Base-by-base conservation (phyloP, 2,797 vertebrate species). In the Anabacerthia variegaticeps region DNA sequence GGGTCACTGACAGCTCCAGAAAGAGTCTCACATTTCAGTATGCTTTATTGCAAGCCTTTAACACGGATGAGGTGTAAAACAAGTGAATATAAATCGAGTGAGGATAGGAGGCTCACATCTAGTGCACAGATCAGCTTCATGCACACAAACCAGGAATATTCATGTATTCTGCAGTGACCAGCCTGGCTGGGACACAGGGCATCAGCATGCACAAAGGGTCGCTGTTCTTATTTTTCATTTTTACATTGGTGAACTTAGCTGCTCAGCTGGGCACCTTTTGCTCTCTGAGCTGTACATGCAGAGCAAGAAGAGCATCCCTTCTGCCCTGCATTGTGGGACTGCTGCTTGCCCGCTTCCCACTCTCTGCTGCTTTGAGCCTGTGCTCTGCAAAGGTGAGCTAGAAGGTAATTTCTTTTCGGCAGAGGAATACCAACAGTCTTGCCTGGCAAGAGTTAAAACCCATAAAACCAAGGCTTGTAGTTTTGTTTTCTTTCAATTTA, bases 401-500 rank as follows among this genome's bases (percentile, higher is more conserved):
- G 72, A 14, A 71, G 65, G 73, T 61, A 76, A 80, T 89, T 51
- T 43, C 87, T 55, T 54, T 67, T 76, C 10, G 48, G 77, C 92
- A 56, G 30, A 85, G 24, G 46, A 95, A 84, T 67, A 73, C 58
- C 71, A 90, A 58, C 44, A 37, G 77, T 55, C 85, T 65, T 46
- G 80, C 49, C 72, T 30, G 59, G 91, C 88, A 95, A 93, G 96
- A 95, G 97, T 97, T 97, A 97, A 97, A 96, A 74, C 58, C 95
- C 86, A 94, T 96, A 94, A 96, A 96, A 56, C 84, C 91, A 78
- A 94, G 77, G 95, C 89, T 94, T 93, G 95, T 95, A 97, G 96
- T 96, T 97, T 96, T 97, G 97, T 97, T 97, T 97, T 97, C 98
- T 98, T 98, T 98, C 98, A 98, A 99, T 99, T 98, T 98, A 98